These are phyloP conservation scores for Lepilemur septentrionalis DNA, from an alignment of 2,797 vertebrate species.

Conservation along the genomic window DNA sequence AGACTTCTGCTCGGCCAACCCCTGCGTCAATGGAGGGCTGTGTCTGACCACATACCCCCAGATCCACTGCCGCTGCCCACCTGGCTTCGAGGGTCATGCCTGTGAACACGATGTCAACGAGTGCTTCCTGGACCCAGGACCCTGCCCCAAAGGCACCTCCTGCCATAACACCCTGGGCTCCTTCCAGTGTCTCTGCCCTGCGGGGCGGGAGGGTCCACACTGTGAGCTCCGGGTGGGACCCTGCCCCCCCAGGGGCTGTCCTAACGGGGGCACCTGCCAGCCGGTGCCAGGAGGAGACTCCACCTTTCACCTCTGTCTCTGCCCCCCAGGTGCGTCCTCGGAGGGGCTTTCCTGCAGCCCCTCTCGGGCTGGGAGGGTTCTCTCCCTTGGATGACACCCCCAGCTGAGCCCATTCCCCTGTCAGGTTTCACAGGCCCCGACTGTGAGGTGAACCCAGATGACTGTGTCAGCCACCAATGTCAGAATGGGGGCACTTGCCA, in stretches of 20 bases:
- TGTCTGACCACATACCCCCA: slow-evolving; percentile 80
- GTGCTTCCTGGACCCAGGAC: slow-evolving; percentile 65
- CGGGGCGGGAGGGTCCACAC: slow-evolving; percentile 43
- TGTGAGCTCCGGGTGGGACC: slow-evolving; percentile 72
- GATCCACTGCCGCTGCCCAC: slow-evolving; percentile 80
- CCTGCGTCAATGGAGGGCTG: slow-evolving; percentile 78
- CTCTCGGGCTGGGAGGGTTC: not conserved
- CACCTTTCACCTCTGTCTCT: slow-evolving; percentile 78
- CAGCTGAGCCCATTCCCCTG: not conserved
- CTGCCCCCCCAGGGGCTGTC: slow-evolving; percentile 67
- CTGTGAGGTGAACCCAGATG: slow-evolving; percentile 79
- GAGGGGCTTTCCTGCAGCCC: not conserved
- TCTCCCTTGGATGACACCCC: not conserved
- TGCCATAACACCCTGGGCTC: slow-evolving; percentile 80
- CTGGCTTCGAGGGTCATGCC: slow-evolving; percentile 77
- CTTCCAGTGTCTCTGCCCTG: slow-evolving; percentile 78
- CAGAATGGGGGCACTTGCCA: slow-evolving; percentile 77
- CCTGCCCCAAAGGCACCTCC: slow-evolving; percentile 74
- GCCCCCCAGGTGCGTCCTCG: slow-evolving; percentile 75
- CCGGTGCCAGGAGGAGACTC: not conserved
- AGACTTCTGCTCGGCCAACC: slow-evolving; percentile 81
- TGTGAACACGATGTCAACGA: slow-evolving; percentile 80
- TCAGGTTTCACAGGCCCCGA: slow-evolving; percentile 70
- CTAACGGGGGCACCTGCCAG: slow-evolving; percentile 77
- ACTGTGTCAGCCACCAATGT: slow-evolving; percentile 77